Percentiles rank a stretch among this genome's conserved stretches.
Evolutionary conservation across 1,140 invertebrate genomes (phyloP).

Genomic region (Samia ricini): DNA sequence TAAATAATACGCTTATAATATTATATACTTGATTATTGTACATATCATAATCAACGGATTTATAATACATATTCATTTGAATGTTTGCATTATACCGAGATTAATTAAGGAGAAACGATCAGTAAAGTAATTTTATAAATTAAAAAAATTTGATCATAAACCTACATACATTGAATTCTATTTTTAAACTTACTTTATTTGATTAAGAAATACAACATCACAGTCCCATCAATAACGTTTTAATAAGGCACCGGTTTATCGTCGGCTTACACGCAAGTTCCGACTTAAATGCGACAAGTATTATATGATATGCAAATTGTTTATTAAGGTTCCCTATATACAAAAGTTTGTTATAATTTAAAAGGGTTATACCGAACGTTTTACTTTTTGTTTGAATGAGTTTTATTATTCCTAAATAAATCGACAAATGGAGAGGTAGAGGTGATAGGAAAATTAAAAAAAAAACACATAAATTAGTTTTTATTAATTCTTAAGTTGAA

Average conservation of each 20-base stretch:
- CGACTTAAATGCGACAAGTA: conserved; percentile 50
- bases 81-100: too few species aligned
- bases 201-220: conserved; percentile 37
- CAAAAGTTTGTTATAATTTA: not conserved
- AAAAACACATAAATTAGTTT: too few species aligned
- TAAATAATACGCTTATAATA: too few species aligned
- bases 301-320: conserved; percentile 68
- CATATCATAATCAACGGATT: not conserved
- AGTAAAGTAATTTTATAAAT: not conserved
- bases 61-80: not conserved
- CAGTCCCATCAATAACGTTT: conserved; percentile 56
- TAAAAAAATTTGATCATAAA: not conserved
- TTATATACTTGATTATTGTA: not conserved
- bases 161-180: not conserved
- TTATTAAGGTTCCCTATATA: conserved; percentile 27
- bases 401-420: too few species aligned
- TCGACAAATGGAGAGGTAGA: too few species aligned
- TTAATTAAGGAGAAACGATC: not conserved
- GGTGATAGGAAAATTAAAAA: too few species aligned
- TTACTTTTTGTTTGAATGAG: too few species aligned
- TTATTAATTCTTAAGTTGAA: too few species aligned
- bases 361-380: not conserved
- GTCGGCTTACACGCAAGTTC: conserved; percentile 48
- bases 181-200: conserved; percentile 13
- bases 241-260: conserved; percentile 48